These are phyloP conservation scores for Cataglyphis cursor DNA, from an alignment of 2,888 invertebrate genomes.

Conservation along the genomic window DNA sequence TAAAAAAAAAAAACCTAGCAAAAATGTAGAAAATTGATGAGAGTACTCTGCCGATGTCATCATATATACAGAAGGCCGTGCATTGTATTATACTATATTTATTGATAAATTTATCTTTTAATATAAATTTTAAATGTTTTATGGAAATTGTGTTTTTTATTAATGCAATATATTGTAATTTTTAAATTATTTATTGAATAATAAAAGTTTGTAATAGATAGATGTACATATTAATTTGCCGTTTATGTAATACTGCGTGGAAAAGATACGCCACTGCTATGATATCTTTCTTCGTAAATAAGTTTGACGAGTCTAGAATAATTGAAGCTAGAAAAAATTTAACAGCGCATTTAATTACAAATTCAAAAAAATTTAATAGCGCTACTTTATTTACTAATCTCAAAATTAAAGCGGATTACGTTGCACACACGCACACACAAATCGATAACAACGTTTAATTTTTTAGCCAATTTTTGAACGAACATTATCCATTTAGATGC, in stretches of 20 bases:
- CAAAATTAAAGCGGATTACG: constrained; percentile 1
- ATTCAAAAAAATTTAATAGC: constrained; percentile 14
- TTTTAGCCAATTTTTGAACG: background rate
- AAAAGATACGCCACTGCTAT: background rate
- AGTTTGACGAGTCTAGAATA: background rate
- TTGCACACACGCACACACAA: background rate
- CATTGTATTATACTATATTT: background rate
- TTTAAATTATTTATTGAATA: background rate
- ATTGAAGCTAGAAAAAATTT: background rate
- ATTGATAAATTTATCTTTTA: background rate
- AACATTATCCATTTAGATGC: background rate
- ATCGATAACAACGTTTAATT: constrained; percentile 7
- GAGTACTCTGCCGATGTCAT: background rate
- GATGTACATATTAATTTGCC: background rate
- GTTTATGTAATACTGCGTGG: background rate
- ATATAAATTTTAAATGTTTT: background rate
- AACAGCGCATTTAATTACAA: background rate
- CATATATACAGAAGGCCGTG: background rate
- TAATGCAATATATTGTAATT: background rate
- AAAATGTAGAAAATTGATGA: background rate
- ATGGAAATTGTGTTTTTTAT: background rate
- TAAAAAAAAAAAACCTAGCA: background rate
- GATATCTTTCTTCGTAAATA: background rate
- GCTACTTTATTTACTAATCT: background rate
- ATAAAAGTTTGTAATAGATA: background rate